These are phyloP conservation scores for Cheilinus undulatus DNA, from an alignment of 2,113 vertebrate species.

Conservation along the genomic window DNA sequence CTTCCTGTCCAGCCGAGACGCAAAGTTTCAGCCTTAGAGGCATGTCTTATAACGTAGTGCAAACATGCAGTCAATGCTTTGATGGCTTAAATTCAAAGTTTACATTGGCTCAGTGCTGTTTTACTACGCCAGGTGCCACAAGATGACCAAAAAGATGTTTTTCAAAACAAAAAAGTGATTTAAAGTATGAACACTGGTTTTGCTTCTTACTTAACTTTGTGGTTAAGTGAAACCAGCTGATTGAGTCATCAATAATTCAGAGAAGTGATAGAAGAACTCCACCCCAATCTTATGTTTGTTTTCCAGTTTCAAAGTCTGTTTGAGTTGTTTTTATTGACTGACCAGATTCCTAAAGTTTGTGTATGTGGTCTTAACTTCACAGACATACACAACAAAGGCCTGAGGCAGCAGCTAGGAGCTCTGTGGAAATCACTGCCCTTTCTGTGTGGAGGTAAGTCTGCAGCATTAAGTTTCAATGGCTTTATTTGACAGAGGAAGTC, in stretches of 20 bases:
- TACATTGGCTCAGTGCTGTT: too few relatives aligned
- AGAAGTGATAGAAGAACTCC: neutral
- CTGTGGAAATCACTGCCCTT: constrained; percentile 59
- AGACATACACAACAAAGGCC: constrained; percentile 91
- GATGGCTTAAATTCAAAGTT: too few relatives aligned
- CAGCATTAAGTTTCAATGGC: constrained; percentile 61
- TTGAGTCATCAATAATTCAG: too few relatives aligned
- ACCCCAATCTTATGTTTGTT: neutral
- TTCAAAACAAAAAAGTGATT: too few relatives aligned
- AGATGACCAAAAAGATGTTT: too few relatives aligned
- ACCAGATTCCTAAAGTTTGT: neutral
- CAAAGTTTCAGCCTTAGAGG: neutral
- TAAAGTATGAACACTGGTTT: too few relatives aligned
- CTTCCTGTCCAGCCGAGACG: neutral
- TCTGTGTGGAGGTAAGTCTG: constrained; percentile 86
- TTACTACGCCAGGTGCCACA: too few relatives aligned
- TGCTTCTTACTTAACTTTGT: too few relatives aligned
- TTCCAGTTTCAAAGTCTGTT: neutral
- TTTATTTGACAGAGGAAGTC: too few relatives aligned
- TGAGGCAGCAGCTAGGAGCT: constrained; percentile 85
- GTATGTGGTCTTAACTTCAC: constrained; percentile 85
- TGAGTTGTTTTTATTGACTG: neutral
- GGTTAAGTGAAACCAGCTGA: too few relatives aligned
- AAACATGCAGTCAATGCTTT: neutral
- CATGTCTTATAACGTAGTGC: too few relatives aligned